Conservation (phyloP, 2,797 vertebrate species). For the Notolepis coatsorum region DNA sequence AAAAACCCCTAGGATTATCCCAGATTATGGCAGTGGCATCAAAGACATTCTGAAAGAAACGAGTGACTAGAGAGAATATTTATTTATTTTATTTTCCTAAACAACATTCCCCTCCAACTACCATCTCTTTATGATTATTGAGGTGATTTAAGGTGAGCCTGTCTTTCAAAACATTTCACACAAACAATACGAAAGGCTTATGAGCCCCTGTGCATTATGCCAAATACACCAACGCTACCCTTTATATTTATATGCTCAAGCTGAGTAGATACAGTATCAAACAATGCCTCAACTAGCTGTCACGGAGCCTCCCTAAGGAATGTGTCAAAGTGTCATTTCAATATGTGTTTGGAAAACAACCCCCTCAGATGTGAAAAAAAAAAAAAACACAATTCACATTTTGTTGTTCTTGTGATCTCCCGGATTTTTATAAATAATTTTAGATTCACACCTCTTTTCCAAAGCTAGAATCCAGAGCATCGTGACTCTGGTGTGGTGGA, state of each 20-base stretch:
- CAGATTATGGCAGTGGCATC: not conserved
- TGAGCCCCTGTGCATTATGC: conserved; percentile 41
- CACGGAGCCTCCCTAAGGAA: conserved; percentile 22
- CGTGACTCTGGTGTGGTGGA: no score
- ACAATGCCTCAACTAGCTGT: conserved; percentile 45
- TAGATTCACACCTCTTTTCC: no score
- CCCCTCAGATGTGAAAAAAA: no score
- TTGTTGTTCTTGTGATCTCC: no score
- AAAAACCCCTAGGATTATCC: not conserved
- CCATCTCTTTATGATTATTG: not conserved
- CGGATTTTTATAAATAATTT: no score
- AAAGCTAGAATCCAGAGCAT: no score
- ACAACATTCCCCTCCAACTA: not conserved
- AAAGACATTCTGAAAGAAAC: conserved; percentile 12
- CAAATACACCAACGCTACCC: conserved; percentile 47
- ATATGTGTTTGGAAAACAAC: no score
- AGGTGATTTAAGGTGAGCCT: not conserved
- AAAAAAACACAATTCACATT: conserved; percentile 3
- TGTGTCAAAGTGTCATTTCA: no score
- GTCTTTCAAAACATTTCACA: conserved; percentile 32
- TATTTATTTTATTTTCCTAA: conserved; percentile 40
- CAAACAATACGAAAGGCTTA: conserved; percentile 41
- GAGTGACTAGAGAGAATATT: conserved; percentile 18
- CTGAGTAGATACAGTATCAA: conserved; percentile 52
- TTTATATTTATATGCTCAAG: conserved; percentile 49